phyloP scores from a whole-genome alignment of 2,797 vertebrate species.

The Girardinus metallicus region DNA sequence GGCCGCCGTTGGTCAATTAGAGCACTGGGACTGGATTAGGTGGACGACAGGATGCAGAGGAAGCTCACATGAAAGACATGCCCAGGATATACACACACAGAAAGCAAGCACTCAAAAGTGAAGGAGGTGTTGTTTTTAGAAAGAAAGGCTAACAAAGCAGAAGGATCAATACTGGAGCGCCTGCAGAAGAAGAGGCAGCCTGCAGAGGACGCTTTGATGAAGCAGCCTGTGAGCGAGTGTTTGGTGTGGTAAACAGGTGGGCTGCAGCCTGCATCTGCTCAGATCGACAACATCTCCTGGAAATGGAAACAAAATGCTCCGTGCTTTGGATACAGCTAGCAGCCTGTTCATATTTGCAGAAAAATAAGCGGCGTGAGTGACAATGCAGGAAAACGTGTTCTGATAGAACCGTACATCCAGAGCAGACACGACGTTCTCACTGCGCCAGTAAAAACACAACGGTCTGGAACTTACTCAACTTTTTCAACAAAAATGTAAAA shows the following conservation, averaged over 20 bases:
- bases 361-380: not conserved
- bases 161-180: constrained; percentile 52
- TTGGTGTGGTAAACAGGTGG: constrained; percentile 44
- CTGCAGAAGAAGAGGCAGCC: constrained; percentile 32
- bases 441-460: constrained; percentile 5
- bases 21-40: constrained; percentile 68
- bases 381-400: constrained; percentile 14
- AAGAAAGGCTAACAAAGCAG: constrained; percentile 51
- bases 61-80: constrained; percentile 15
- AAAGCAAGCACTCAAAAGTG: constrained; percentile 19
- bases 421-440: not conserved
- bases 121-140: constrained; percentile 39
- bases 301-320: constrained; percentile 47
- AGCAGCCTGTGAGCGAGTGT: constrained; percentile 24
- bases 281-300: constrained; percentile 25
- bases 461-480: constrained; percentile 18
- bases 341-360: constrained; percentile 34
- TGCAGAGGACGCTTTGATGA: constrained; percentile 58
- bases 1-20: constrained; percentile 71
- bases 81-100: constrained; percentile 21
- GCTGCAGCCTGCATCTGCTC: constrained; percentile 41
- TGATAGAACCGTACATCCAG: not conserved
- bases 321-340: constrained; percentile 30
- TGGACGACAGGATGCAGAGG: constrained; percentile 34
- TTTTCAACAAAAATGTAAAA: not conserved